Evolutionary conservation across 2,113 vertebrate genomes (phyloP).

Genomic region (Apeltes quadracus): DNA sequence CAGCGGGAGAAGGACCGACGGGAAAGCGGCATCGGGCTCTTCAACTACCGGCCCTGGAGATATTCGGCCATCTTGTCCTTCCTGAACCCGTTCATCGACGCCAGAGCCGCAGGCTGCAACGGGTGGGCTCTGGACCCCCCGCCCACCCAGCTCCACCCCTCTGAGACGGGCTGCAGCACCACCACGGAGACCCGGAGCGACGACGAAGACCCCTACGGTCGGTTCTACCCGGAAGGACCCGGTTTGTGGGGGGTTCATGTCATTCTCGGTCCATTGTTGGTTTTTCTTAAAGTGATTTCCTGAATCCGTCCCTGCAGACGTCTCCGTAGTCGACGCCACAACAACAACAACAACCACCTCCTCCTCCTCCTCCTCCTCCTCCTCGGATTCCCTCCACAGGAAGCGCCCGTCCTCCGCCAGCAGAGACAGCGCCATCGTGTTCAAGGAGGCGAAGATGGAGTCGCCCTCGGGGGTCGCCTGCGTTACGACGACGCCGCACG

Average conservation of each 20-base stretch:
- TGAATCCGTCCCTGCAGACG: neutral
- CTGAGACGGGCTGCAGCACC: conserved; percentile 48
- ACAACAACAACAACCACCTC: conserved; percentile 1
- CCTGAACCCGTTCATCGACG: conserved; percentile 53
- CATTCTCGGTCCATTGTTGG: too few relatives aligned
- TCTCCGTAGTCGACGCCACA: conserved; percentile 37
- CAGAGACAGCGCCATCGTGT: conserved; percentile 3
- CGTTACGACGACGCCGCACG: neutral
- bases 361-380: neutral
- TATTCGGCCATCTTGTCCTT: conserved; percentile 54
- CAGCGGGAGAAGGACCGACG: conserved; percentile 58
- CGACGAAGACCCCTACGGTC: conserved; percentile 47
- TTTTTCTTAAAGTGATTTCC: neutral
- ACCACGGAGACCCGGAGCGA: conserved; percentile 41
- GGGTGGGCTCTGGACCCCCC: conserved; percentile 53
- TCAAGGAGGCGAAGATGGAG: conserved; percentile 45
- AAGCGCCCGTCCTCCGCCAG: neutral
- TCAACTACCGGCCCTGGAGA: conserved; percentile 57
- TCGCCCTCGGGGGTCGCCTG: fast-evolving
- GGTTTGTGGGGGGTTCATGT: too few relatives aligned
- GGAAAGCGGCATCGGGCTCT: conserved; percentile 49
- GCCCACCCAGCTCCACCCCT: neutral
- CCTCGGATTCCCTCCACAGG: conserved; percentile 35
- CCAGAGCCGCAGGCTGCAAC: conserved; percentile 42
- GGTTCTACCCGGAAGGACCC: neutral